These are phyloP conservation scores for Pavo muticus DNA, from an alignment of 2,113 vertebrate genomes.

Conservation along the genomic window DNA sequence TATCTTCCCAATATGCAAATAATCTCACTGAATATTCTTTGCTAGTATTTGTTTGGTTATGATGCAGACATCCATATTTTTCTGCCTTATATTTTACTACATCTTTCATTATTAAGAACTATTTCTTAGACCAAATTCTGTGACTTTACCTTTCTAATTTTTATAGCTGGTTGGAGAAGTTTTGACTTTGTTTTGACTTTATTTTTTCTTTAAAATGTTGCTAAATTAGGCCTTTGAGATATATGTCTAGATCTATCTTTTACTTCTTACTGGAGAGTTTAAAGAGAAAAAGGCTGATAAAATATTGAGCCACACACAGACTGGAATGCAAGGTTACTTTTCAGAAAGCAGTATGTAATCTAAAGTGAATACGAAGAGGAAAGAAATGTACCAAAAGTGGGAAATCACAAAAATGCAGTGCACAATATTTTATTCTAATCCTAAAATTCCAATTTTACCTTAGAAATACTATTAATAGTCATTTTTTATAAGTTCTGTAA, in stretches of 20 bases:
- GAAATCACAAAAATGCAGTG: background rate
- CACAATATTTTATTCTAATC: background rate
- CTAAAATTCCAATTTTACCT: background rate
- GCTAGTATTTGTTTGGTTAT: background rate
- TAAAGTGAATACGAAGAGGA: background rate
- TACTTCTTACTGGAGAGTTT: background rate
- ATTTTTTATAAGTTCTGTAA: background rate
- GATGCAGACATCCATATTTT: background rate
- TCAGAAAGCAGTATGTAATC: background rate
- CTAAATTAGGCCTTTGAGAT: background rate
- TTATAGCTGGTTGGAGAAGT: background rate
- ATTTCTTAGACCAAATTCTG: background rate
- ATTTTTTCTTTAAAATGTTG: background rate
- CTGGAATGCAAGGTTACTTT: background rate
- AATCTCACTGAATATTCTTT: background rate
- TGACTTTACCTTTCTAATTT: background rate
- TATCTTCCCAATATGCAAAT: background rate
- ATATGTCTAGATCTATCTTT: background rate
- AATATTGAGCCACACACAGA: background rate
- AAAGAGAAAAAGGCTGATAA: background rate
- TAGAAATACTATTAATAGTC: background rate
- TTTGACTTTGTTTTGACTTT: background rate
- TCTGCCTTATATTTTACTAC: background rate
- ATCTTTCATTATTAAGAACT: background rate
- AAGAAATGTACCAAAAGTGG: background rate